These are phyloP conservation scores for Patagioenas fasciata DNA, from an alignment of 2,113 vertebrate species.

Conservation along the genomic window DNA sequence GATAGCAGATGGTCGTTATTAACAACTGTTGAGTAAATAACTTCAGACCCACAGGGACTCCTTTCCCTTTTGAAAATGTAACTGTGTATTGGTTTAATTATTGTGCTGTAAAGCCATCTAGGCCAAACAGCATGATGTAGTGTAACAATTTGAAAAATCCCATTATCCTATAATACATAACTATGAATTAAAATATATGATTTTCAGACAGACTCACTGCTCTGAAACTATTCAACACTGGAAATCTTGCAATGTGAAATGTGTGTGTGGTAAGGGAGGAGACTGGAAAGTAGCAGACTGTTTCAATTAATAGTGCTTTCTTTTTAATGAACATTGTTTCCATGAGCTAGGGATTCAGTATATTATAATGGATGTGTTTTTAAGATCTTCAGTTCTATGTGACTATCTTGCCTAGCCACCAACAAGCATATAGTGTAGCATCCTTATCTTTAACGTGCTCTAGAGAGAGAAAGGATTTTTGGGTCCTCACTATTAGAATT, in stretches of 20 bases:
- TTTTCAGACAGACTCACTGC: conserved; percentile 27
- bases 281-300: conserved; percentile 47
- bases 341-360: not conserved
- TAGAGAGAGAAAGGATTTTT: not conserved
- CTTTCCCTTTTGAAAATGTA: conserved; percentile 58
- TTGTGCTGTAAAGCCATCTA: conserved; percentile 18
- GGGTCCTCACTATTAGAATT: not conserved
- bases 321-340: conserved; percentile 46
- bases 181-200: conserved; percentile 37
- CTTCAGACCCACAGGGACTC: conserved; percentile 25
- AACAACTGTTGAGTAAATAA: conserved; percentile 63
- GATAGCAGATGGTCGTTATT: conserved; percentile 61
- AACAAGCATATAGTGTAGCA: not conserved
- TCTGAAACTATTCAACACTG: conserved; percentile 14
- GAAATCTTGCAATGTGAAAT: conserved; percentile 33
- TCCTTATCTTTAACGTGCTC: not conserved
- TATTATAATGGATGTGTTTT: not conserved
- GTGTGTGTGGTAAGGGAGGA: conserved; percentile 61
- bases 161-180: conserved; percentile 30
- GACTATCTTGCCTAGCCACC: not conserved
- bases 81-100: conserved; percentile 46
- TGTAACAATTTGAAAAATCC: conserved; percentile 36
- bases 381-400: not conserved
- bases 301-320: conserved; percentile 49
- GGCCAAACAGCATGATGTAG: conserved; percentile 50